Evolutionary conservation across 2,888 invertebrate species (phyloP).

Genomic region (Nephrocerus scutellatus): DNA sequence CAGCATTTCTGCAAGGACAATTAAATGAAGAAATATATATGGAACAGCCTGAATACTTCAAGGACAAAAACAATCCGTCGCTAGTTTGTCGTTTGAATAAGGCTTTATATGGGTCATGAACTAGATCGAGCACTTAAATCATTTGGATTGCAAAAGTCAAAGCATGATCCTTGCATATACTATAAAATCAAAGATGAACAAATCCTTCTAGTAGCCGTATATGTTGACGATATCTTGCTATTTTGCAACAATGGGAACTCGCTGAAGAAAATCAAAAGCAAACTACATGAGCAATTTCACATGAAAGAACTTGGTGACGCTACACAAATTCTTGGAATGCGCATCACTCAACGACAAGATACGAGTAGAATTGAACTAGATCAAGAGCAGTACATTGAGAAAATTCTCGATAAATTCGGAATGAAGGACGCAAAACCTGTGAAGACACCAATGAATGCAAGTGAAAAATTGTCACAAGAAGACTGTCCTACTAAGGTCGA

Average conservation of each 20-base stretch:
- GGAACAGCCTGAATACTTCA: constrained; percentile 5
- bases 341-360: constrained; percentile 8
- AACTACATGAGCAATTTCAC: constrained; percentile 5
- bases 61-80: background rate
- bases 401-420: constrained; percentile 12
- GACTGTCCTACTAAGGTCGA: constrained; percentile 9
- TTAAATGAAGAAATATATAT: constrained; percentile 7
- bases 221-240: no score
- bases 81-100: background rate
- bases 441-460: constrained; percentile 10
- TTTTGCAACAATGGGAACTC: background rate
- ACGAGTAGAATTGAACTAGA: constrained; percentile 7
- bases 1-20: constrained; percentile 11
- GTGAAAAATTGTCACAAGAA: constrained; percentile 11
- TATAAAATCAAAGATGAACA: background rate
- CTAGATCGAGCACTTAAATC: background rate
- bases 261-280: no score
- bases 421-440: constrained; percentile 16
- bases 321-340: constrained; percentile 13
- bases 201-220: background rate
- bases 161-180: constrained; percentile 1
- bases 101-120: background rate
- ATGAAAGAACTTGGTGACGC: constrained; percentile 14
- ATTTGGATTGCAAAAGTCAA: background rate
- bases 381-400: no score